Conservation (phyloP, 2,888 invertebrate species). For the Calephelis perditalis region DNA sequence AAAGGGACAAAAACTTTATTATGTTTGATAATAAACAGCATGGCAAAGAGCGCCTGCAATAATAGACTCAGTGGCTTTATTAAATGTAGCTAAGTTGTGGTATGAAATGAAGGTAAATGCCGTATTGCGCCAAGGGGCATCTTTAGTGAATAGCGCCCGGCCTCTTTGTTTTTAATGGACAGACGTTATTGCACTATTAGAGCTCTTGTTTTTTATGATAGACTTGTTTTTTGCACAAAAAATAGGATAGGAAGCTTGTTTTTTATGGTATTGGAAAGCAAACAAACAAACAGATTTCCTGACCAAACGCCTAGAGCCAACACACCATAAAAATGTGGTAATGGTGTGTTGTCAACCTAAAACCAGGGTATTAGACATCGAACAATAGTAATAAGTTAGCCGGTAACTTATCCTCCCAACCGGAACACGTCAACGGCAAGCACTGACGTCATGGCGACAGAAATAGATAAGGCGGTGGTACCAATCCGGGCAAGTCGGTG, state of each 20-base stretch:
- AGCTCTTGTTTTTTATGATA: not conserved
- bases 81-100: slow-evolving; percentile 18
- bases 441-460: too few relatives aligned
- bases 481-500: too few relatives aligned
- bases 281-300: too few relatives aligned
- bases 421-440: too few relatives aligned
- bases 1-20: slow-evolving; percentile 9
- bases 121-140: slow-evolving; percentile 20
- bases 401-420: too few relatives aligned
- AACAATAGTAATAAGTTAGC: too few relatives aligned
- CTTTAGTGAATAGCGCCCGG: slow-evolving; percentile 9
- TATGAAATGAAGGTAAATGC: slow-evolving; percentile 22
- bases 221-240: not conserved
- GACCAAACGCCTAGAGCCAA: too few relatives aligned
- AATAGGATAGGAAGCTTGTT: not conserved
- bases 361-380: too few relatives aligned
- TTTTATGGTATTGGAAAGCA: too few relatives aligned
- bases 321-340: too few relatives aligned
- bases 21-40: slow-evolving; percentile 13
- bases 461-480: too few relatives aligned
- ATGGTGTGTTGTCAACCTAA: too few relatives aligned
- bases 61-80: slow-evolving; percentile 16
- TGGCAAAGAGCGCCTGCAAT: slow-evolving; percentile 10
- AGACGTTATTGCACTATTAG: slow-evolving; percentile 11
- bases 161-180: slow-evolving; percentile 11